A percentile compares a stretch with the other conserved stretches of the same genome.
phyloP scores from a whole-genome alignment of 1,140 invertebrate species.

The Dendroctonus ponderosae region DNA sequence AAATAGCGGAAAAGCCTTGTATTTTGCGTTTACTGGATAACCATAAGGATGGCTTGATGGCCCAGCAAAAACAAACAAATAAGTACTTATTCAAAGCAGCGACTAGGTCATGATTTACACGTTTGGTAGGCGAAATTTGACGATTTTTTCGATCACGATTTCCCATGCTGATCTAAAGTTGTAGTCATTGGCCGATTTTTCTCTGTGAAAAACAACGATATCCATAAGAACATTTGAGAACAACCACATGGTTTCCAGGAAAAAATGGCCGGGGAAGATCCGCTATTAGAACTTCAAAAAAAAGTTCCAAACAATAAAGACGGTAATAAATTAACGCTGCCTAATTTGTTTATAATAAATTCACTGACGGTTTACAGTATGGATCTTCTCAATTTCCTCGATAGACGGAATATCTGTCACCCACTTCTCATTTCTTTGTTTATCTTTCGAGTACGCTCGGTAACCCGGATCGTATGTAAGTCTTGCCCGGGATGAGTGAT shows the following conservation, averaged over 20 bases:
- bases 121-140: no score
- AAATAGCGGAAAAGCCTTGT: constrained; percentile 10
- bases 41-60: constrained; percentile 12
- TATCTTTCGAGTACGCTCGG: constrained; percentile 21
- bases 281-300: constrained; percentile 12
- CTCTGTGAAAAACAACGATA: neutral
- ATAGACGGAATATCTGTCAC: constrained; percentile 40
- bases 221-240: neutral
- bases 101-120: no score
- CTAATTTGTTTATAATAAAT: constrained; percentile 45
- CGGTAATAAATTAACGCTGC: constrained; percentile 44
- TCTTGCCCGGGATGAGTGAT: constrained; percentile 20
- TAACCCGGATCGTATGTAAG: constrained; percentile 2
- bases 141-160: no score
- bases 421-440: constrained; percentile 43
- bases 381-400: constrained; percentile 37
- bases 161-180: no score
- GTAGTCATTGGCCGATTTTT: no score
- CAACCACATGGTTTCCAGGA: neutral
- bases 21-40: neutral
- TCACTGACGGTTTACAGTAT: constrained; percentile 44
- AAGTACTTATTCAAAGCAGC: no score
- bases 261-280: neutral
- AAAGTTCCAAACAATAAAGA: constrained; percentile 41
- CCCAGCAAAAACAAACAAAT: constrained; percentile 9